Base-by-base conservation (phyloP, 2,113 vertebrate genomes). In the Cercocebus atys region DNA sequence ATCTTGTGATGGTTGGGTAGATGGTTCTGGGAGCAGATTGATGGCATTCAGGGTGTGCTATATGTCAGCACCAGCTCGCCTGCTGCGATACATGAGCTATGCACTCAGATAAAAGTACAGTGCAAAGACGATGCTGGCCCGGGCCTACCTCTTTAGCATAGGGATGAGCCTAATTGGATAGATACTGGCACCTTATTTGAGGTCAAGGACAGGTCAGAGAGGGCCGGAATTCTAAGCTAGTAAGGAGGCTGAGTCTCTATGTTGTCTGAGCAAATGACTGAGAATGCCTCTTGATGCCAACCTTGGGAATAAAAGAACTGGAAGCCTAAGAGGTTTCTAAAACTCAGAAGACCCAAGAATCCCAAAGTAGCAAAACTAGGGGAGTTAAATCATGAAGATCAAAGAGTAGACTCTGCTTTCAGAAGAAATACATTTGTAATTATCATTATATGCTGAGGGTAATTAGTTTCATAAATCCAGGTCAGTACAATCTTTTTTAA, bases 1-100 rank as follows among this genome's bases (percentile, higher is more conserved):
- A 93, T 45, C 94, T 91, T 97, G 64, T 89, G 86, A 95, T 94
- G 90, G 61, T 73, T 87, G 73, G 75, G 70, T 93, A 82, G 94
- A 95, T 81, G 89, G 90, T 94, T 84, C 93, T 59, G 75, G 82
- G 75, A 70, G 66, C 73, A 91, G 93, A 95, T 55, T 95, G 93
- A 98, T 97, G 91, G 93, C n/a, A 76, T 30, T 93, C 38, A 61
- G 47, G 55, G 57, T 76, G 88, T 96, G 57, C 72, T 47, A 22
- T 80, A 23, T 88, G 88, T 96, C 85, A 94, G 90, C 0, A 0
- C 85, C 72, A 80, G 91, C 78, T 75, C 40, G 22, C 52, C 59
- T 81, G 47, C 85, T 75, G 43, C 76, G 89, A 97, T 93, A 97
- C 68, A 75, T 12, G 82, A 85, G 79, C 32, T 64, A 35, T 40